Conservation (phyloP, 2,888 invertebrate genomes). For the Amiota minor region DNA sequence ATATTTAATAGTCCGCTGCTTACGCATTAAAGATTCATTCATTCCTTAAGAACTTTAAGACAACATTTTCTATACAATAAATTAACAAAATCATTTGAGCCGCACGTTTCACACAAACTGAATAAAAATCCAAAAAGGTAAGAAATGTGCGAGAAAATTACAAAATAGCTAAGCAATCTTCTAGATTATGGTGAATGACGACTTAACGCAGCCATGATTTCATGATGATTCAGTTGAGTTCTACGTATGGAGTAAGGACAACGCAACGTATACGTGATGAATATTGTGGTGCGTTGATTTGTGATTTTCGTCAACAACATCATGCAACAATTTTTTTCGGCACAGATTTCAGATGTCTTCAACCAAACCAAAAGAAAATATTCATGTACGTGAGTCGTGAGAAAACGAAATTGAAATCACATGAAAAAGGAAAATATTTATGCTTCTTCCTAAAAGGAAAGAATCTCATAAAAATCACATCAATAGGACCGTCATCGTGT, state of each 20-base stretch:
- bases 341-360: not conserved
- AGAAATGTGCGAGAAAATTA: not conserved
- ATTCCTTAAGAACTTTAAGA: no score
- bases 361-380: constrained; percentile 1
- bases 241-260: not conserved
- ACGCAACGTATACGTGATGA: constrained; percentile 46
- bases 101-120: no score
- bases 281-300: constrained; percentile 45
- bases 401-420: not conserved
- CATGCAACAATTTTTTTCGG: not conserved
- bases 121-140: not conserved
- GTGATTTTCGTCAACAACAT: constrained; percentile 26
- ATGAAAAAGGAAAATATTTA: not conserved
- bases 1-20: no score
- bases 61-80: no score
- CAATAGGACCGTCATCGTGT: not conserved
- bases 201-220: not conserved
- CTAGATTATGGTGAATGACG: no score
- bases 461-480: no score
- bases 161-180: no score
- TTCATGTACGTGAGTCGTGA: not conserved
- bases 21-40: no score
- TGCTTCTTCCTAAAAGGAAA: no score
- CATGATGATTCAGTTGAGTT: not conserved
- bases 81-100: no score